Conservation (phyloP, 2,113 vertebrate genomes). For the Zosterops hypoxanthus region DNA sequence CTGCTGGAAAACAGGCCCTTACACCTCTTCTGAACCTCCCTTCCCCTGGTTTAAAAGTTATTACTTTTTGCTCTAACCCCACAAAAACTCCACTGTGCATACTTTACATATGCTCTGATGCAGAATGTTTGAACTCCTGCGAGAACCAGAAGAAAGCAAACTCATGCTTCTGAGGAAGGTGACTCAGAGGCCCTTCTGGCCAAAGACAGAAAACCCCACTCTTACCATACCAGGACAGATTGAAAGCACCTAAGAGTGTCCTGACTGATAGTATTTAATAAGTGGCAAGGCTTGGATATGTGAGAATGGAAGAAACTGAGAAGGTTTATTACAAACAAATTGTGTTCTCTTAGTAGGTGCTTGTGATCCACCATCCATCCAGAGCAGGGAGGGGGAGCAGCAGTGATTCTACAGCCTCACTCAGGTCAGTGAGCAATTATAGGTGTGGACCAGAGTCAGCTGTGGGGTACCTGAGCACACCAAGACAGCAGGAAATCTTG, state of each 20-base stretch:
- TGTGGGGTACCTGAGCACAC: neutral
- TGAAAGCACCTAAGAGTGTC: neutral
- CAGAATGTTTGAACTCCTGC: neutral
- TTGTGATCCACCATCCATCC: neutral
- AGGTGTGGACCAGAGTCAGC: neutral
- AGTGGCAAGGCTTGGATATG: neutral
- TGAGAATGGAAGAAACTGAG: neutral
- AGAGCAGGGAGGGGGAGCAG: neutral
- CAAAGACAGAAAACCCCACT: neutral
- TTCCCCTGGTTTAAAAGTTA: neutral
- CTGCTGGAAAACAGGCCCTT: neutral
- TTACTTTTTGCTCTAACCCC: neutral
- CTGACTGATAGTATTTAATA: neutral
- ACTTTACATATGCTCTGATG: neutral
- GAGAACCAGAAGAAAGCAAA: neutral
- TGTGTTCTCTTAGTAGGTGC: neutral
- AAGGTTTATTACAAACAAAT: neutral
- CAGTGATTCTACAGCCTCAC: neutral
- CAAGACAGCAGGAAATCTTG: neutral
- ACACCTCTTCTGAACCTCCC: neutral
- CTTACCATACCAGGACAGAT: neutral
- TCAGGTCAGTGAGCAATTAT: neutral
- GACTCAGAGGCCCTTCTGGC: neutral
- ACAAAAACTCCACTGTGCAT: rapidly evolving
- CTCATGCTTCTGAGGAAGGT: neutral